These are phyloP conservation scores for Antheraea mylitta DNA, from an alignment of 1,140 invertebrate species.

Conservation along the genomic window DNA sequence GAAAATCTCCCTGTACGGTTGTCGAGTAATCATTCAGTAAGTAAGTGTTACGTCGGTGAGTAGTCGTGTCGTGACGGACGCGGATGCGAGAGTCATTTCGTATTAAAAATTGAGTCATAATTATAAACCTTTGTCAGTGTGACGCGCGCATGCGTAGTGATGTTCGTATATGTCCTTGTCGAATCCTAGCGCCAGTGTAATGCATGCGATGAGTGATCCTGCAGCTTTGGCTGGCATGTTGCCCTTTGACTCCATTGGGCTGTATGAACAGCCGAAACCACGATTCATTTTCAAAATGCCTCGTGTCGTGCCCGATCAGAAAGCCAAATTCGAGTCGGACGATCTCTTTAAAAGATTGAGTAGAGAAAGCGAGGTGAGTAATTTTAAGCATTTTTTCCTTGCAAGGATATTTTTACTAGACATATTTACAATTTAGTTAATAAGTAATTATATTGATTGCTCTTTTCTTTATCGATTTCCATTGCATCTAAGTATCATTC, in stretches of 20 bases:
- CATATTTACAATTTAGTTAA: too few species aligned
- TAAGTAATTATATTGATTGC: too few species aligned
- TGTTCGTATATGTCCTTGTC: slow-evolving; percentile 48
- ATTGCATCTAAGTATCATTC: too few species aligned
- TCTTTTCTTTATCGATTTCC: too few species aligned
- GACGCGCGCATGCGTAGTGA: slow-evolving; percentile 41
- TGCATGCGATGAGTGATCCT: slow-evolving; percentile 84
- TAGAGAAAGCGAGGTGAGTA: slow-evolving; percentile 93
- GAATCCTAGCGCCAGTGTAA: slow-evolving; percentile 45
- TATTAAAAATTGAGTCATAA: slow-evolving; percentile 37
- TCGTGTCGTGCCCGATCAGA: slow-evolving; percentile 96
- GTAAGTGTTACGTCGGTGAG: slow-evolving; percentile 34
- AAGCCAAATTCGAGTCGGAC: slow-evolving; percentile 97
- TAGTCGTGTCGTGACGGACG: slow-evolving; percentile 33
- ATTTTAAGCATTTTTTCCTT: not conserved
- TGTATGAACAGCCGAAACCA: slow-evolving; percentile 94
- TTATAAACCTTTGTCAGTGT: slow-evolving; percentile 36
- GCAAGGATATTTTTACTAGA: too few species aligned
- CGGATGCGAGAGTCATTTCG: slow-evolving; percentile 19
- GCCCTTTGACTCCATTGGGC: slow-evolving; percentile 90
- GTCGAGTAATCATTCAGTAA: slow-evolving; percentile 50
- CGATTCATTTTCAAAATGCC: slow-evolving; percentile 97
- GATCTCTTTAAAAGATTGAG: slow-evolving; percentile 96
- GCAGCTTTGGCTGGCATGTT: slow-evolving; percentile 87
- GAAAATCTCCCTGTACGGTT: slow-evolving; percentile 41